Evolutionary conservation across 64 coral and sea anemone genomes (phyloP).

Genomic region (Stichodactyla mertensii): DNA sequence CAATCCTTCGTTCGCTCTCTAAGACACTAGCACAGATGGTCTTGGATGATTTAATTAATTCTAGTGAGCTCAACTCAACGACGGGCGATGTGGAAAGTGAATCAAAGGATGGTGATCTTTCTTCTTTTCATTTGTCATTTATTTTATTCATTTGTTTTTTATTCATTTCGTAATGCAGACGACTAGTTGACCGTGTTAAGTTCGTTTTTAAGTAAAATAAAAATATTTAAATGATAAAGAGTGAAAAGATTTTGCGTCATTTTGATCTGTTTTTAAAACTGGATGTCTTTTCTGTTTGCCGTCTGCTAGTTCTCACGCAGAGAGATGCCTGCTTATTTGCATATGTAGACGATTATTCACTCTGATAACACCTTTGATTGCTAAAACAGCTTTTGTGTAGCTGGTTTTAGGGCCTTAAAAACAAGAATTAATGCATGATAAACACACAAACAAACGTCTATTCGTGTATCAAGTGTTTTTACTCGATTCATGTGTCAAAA

Average conservation of each 20-base stretch:
- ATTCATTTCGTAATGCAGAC: too few species aligned
- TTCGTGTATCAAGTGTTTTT: too few species aligned
- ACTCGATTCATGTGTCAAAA: too few species aligned
- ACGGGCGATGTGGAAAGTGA: neutral
- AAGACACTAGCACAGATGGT: neutral
- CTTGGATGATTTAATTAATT: neutral
- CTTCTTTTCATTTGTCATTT: neutral
- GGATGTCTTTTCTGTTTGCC: neutral
- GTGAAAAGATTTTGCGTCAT: neutral
- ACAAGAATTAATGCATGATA: too few species aligned
- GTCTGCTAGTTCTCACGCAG: neutral
- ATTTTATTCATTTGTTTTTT: neutral
- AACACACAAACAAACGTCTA: too few species aligned
- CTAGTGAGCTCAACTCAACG: neutral
- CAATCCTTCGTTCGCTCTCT: neutral
- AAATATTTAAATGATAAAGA: neutral
- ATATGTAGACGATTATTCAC: neutral
- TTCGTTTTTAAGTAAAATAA: neutral
- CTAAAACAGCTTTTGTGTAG: neutral
- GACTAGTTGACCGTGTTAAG: neutral
- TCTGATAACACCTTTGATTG: neutral
- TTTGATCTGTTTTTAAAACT: neutral
- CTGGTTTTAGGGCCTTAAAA: neutral
- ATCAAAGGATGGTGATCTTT: neutral
- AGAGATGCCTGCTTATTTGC: slow-evolving; percentile 7